These are phyloP conservation scores for Heliconius ismenius DNA, from an alignment of 2,888 invertebrate species.

Conservation along the genomic window DNA sequence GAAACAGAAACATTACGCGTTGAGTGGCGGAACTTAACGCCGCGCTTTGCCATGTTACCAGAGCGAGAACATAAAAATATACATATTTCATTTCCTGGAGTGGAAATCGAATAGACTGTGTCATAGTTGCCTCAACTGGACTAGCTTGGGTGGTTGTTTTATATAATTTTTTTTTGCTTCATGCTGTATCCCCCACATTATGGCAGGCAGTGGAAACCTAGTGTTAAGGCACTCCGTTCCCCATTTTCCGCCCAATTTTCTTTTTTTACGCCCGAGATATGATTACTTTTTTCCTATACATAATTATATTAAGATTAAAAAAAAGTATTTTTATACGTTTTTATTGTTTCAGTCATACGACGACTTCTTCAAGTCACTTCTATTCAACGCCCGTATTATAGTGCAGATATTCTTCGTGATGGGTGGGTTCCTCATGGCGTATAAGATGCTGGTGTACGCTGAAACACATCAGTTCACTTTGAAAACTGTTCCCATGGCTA, in stretches of 20 bases:
- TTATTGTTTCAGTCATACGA: constrained; percentile 65
- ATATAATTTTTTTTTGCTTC: too few relatives aligned
- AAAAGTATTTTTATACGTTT: background rate
- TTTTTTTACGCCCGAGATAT: too few relatives aligned
- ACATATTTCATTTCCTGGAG: too few relatives aligned
- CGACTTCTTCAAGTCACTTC: constrained; percentile 74
- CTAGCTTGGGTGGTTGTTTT: too few relatives aligned
- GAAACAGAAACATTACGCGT: background rate
- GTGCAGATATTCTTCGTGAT: constrained; percentile 78
- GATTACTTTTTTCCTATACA: too few relatives aligned
- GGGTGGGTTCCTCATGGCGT: constrained; percentile 77
- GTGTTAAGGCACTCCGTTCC: too few relatives aligned
- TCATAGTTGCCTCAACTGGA: too few relatives aligned
- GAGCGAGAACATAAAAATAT: background rate
- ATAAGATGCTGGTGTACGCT: constrained; percentile 73
- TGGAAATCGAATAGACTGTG: too few relatives aligned
- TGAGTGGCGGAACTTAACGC: background rate
- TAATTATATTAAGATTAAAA: too few relatives aligned
- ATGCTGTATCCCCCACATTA: too few relatives aligned
- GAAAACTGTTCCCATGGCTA: constrained; percentile 72
- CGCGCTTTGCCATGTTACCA: background rate
- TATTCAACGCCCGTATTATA: constrained; percentile 74
- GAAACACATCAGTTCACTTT: constrained; percentile 69
- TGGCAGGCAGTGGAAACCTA: too few relatives aligned
- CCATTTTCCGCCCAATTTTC: too few relatives aligned